A percentile compares a stretch with the other conserved stretches of the same genome.
phyloP scores from a whole-genome alignment of 1,140 invertebrate genomes.

The Babylonia areolata region DNA sequence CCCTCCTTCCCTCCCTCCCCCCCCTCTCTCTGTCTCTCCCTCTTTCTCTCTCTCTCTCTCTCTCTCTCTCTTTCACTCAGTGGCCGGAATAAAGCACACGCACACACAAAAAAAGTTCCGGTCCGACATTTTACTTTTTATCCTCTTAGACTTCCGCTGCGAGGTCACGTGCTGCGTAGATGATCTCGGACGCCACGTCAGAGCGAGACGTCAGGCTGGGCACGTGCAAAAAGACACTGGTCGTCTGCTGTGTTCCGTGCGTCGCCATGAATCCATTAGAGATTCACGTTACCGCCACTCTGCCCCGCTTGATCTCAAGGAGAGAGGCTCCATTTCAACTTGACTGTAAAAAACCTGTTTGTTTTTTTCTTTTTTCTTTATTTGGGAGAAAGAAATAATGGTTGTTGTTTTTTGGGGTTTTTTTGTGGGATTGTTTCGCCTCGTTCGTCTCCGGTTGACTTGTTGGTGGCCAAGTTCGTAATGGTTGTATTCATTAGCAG shows the following conservation, averaged over 20 bases:
- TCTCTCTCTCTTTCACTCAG: slow-evolving; percentile 1
- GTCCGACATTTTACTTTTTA: too few species aligned
- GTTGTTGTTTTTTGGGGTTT: too few species aligned
- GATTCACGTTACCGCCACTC: background rate
- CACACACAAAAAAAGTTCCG: too few species aligned
- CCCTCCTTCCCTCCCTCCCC: background rate
- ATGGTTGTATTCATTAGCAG: too few species aligned
- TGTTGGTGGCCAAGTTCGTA: too few species aligned
- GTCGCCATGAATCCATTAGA: background rate
- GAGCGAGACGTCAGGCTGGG: background rate
- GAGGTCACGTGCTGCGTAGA: background rate
- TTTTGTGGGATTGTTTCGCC: too few species aligned
- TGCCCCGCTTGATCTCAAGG: background rate
- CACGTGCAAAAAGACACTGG: background rate
- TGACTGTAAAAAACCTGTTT: background rate
- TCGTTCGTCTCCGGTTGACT: too few species aligned
- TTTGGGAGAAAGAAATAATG: background rate
- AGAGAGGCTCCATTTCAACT: background rate
- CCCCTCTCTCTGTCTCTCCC: background rate
- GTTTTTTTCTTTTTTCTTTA: background rate
- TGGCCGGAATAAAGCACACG: too few species aligned
- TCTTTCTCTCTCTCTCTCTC: background rate
- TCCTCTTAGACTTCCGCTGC: too few species aligned
- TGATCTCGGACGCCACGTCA: background rate
- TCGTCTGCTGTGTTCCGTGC: background rate